Percentiles rank a stretch among this genome's conserved stretches.
These are phyloP conservation scores for Trypoxylus dichotomus DNA, from an alignment of 1,140 invertebrate species.

Conservation along the genomic window DNA sequence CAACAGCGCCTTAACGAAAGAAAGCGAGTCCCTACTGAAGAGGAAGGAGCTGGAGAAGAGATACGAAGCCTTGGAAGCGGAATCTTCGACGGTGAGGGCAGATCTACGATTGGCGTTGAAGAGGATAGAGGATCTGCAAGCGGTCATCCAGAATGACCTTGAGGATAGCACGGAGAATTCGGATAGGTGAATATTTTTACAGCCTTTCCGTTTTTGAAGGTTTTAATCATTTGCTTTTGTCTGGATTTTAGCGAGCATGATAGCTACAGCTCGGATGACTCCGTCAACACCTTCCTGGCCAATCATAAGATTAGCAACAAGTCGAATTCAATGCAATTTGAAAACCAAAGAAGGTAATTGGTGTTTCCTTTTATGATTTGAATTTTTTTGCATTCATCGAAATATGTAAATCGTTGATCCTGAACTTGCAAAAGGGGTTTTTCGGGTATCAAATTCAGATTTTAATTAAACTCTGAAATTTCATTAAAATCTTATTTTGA, in stretches of 20 bases:
- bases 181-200: constrained; percentile 57
- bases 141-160: constrained; percentile 77
- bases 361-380: background rate
- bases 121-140: constrained; percentile 81
- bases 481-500: too few relatives aligned
- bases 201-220: background rate
- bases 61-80: constrained; percentile 66
- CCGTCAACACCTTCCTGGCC: constrained; percentile 61
- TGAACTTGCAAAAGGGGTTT: background rate
- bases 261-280: constrained; percentile 64
- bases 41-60: constrained; percentile 71
- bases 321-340: constrained; percentile 30
- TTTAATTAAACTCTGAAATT: too few relatives aligned
- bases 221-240: background rate
- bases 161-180: constrained; percentile 66
- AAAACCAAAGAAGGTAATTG: constrained; percentile 18
- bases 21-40: constrained; percentile 71
- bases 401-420: too few relatives aligned
- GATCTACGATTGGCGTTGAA: constrained; percentile 81
- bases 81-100: constrained; percentile 63
- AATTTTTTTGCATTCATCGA: too few relatives aligned
- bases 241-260: constrained; percentile 58
- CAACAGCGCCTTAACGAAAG: constrained; percentile 64
- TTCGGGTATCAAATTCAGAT: too few relatives aligned
- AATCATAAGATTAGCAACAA: constrained; percentile 58